phyloP scores from a whole-genome alignment of 2,113 vertebrate species.

The Brachypodius melanocephalos region DNA sequence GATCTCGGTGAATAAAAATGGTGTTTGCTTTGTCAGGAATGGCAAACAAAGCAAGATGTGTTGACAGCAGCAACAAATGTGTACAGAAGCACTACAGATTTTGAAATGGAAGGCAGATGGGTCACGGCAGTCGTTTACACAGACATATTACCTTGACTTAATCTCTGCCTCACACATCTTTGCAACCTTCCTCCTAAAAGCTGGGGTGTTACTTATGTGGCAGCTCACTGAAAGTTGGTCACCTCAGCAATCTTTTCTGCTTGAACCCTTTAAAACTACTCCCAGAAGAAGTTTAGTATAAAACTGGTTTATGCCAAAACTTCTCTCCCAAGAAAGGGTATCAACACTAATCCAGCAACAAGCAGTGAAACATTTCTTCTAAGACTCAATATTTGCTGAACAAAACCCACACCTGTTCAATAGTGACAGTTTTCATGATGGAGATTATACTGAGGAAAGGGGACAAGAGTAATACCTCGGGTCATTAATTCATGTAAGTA shows the following conservation, averaged over 20 bases:
- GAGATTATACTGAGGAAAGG: not conserved
- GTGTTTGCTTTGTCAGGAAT: not conserved
- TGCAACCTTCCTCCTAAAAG: not conserved
- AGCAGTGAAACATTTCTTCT: not conserved
- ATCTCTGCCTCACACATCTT: not conserved
- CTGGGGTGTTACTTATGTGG: not conserved
- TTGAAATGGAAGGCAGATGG: not conserved
- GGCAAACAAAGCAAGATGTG: not conserved
- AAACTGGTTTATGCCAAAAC: not conserved
- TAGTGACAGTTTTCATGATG: not conserved
- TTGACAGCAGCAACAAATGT: not conserved
- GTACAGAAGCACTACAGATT: not conserved
- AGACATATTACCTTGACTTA: not conserved
- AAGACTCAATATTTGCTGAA: not conserved
- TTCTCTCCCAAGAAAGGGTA: not conserved
- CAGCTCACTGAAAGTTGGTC: not conserved
- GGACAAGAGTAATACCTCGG: not conserved
- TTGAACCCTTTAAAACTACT: not conserved
- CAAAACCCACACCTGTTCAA: not conserved
- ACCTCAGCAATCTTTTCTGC: not conserved
- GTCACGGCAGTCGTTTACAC: not conserved
- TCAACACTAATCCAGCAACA: not conserved
- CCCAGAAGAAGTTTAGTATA: not conserved
- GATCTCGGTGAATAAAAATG: not conserved
- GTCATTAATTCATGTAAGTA: not conserved